Percentiles rank a stretch among this genome's conserved stretches.
Evolutionary conservation across 2,888 invertebrate genomes (phyloP).

Genomic region (Eupithecia subumbrata): DNA sequence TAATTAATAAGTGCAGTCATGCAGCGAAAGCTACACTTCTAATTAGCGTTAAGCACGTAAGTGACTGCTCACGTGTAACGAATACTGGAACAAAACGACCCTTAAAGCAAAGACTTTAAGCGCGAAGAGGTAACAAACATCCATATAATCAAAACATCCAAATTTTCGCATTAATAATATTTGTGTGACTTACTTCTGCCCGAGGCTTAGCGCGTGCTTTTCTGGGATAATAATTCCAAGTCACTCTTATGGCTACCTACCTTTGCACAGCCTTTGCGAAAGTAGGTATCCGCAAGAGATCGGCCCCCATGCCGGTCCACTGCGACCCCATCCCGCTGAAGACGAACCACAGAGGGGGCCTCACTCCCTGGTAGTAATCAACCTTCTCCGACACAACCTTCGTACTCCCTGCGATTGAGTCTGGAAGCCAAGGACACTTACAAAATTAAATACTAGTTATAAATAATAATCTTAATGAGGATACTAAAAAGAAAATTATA

Average conservation of each 20-base stretch:
- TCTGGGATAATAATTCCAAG: background rate
- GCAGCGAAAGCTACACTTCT: conserved; percentile 5
- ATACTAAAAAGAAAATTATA: too few species aligned
- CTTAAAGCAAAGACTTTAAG: background rate
- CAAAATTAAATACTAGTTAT: background rate
- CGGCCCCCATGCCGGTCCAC: conserved; percentile 86
- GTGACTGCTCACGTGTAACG: background rate
- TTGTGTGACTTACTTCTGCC: background rate
- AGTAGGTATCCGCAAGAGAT: conserved; percentile 84
- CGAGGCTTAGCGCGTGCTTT: background rate
- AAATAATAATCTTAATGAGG: too few species aligned
- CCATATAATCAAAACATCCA: background rate
- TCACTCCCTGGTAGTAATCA: conserved; percentile 56
- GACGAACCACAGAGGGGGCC: conserved; percentile 85
- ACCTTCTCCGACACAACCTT: conserved; percentile 50
- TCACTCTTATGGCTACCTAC: conserved; percentile 43
- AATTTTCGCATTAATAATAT: too few species aligned
- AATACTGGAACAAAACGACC: background rate
- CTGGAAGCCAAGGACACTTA: conserved; percentile 46
- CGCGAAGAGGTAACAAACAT: background rate
- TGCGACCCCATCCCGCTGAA: conserved; percentile 89
- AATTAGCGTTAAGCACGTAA: conserved; percentile 1
- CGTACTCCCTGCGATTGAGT: conserved; percentile 54
- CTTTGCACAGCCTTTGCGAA: conserved; percentile 81
- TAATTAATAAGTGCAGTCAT: conserved; percentile 11